phyloP scores from a whole-genome alignment of 2,888 invertebrate genomes.

The Chouioia cunea region DNA sequence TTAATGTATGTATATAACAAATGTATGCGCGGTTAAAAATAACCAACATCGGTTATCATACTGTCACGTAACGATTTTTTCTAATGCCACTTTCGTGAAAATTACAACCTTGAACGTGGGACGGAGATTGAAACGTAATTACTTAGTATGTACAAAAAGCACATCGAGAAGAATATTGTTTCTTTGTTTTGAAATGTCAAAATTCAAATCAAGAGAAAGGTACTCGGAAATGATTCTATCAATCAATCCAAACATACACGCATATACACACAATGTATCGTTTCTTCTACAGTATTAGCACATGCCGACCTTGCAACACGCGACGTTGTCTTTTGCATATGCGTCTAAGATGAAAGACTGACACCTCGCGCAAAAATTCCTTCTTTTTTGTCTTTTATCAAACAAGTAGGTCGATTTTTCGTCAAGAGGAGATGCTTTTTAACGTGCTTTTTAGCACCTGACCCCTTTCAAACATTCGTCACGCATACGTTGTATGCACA shows the following conservation, averaged over 20 bases:
- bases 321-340: conserved; percentile 28
- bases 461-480: conserved; percentile 31
- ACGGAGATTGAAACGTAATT: conserved; percentile 14
- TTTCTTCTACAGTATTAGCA: not conserved
- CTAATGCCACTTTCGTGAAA: not conserved
- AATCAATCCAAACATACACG: conserved; percentile 14
- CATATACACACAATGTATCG: no score
- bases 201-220: no score
- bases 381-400: not conserved
- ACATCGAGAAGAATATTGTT: no score
- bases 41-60: no score
- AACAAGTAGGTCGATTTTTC: conserved; percentile 8
- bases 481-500: not conserved
- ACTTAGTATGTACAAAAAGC: not conserved
- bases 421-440: conserved; percentile 16
- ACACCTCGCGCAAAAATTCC: conserved; percentile 4
- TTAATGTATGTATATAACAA: no score
- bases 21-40: no score
- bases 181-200: no score
- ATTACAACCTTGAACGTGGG: conserved; percentile 19
- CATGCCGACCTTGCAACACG: conserved; percentile 32
- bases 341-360: no score
- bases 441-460: conserved; percentile 20
- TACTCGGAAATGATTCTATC: conserved; percentile 29
- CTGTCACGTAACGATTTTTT: not conserved